Percentiles rank a stretch among this genome's conserved stretches.
These are phyloP conservation scores for Plebejus anna DNA, from an alignment of 2,888 invertebrate genomes.

Conservation along the genomic window DNA sequence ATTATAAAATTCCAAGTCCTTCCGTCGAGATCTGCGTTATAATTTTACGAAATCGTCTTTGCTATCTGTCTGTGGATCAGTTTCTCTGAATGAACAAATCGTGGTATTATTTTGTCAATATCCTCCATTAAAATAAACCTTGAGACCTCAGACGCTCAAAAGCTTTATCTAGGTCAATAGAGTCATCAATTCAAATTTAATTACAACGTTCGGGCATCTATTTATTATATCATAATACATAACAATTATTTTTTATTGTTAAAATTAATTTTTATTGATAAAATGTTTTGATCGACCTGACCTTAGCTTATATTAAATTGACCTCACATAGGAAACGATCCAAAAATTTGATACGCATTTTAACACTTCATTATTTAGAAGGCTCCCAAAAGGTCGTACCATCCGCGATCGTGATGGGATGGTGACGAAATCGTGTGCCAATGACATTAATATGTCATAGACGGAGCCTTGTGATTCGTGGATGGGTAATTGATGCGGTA, in stretches of 20 bases:
- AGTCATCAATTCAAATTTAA: neutral
- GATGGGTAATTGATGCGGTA: conserved; percentile 13
- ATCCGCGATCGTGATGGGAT: conserved; percentile 38
- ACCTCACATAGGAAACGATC: conserved; percentile 19
- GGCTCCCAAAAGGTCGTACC: conserved; percentile 34
- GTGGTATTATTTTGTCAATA: neutral
- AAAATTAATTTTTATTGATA: neutral
- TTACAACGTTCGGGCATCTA: conserved; percentile 7
- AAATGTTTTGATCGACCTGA: neutral
- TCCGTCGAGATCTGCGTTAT: too few relatives aligned
- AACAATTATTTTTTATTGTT: neutral
- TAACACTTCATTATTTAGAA: conserved; percentile 32
- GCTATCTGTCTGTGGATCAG: neutral
- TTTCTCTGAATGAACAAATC: neutral
- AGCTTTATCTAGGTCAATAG: neutral
- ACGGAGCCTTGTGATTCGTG: conserved; percentile 36
- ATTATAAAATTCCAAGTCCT: neutral
- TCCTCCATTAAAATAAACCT: neutral
- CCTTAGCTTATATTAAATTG: conserved; percentile 11
- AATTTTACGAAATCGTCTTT: too few relatives aligned
- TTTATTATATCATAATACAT: conserved; percentile 12
- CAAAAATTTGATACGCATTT: conserved; percentile 18
- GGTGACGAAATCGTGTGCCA: conserved; percentile 12
- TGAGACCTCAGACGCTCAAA: neutral
- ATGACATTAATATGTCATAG: conserved; percentile 46